A percentile compares a stretch with the other conserved stretches of the same genome.
phyloP scores from a whole-genome alignment of 2,797 vertebrate species.

The Bradypodion pumilum region DNA sequence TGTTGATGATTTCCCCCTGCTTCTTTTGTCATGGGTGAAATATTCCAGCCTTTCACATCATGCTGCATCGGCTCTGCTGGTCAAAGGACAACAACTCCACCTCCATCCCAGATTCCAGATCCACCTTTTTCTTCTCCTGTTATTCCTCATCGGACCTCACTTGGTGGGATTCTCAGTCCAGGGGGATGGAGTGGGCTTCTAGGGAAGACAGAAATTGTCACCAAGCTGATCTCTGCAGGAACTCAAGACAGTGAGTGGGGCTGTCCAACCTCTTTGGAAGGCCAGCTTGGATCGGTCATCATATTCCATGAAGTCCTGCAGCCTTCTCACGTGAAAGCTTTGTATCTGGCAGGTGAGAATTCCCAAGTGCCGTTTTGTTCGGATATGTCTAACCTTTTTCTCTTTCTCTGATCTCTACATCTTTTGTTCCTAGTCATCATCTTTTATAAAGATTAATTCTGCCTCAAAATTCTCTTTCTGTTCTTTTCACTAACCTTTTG shows the following conservation, averaged over 20 bases:
- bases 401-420: not conserved
- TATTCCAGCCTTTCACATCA: constrained; percentile 87
- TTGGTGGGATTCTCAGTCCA: constrained; percentile 87
- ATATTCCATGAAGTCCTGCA: constrained; percentile 91
- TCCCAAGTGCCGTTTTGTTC: not conserved
- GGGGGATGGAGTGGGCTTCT: constrained; percentile 85
- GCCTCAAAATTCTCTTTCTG: not conserved
- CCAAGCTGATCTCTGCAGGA: constrained; percentile 94
- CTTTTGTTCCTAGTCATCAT: not conserved
- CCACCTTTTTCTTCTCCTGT: constrained; percentile 86
- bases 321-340: constrained; percentile 86
- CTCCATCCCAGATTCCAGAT: constrained; percentile 95
- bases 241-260: constrained; percentile 99
- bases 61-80: constrained; percentile 98
- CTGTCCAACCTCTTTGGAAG: constrained; percentile 94
- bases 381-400: not conserved
- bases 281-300: constrained; percentile 91
- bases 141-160: constrained; percentile 84
- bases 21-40: constrained; percentile 22
- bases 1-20: not conserved
- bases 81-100: constrained; percentile 94
- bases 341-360: constrained; percentile 88
- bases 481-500: not conserved
- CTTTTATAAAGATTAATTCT: not conserved
- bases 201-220: constrained; percentile 88